Evolutionary conservation across 2,113 vertebrate species (phyloP).

Genomic region (Suncus etruscus): DNA sequence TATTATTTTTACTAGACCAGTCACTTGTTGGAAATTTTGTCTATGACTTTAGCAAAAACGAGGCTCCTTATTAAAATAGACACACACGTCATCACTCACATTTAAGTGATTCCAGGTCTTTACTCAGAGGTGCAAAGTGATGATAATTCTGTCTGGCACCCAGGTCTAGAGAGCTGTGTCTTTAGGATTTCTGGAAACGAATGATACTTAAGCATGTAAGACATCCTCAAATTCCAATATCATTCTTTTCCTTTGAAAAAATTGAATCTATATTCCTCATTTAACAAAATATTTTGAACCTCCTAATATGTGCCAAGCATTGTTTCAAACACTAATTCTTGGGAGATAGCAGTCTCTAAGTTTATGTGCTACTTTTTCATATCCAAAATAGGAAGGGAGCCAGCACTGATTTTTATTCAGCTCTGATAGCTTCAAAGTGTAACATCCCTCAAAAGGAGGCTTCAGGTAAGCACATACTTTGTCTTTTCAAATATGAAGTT

Average conservation of each 20-base stretch:
- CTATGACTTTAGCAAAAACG: neutral
- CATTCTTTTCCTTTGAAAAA: constrained; percentile 24
- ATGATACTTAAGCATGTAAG: neutral
- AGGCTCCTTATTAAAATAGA: constrained; percentile 44
- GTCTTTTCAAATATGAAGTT: neutral
- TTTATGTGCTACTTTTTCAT: neutral
- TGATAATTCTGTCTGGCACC: constrained; percentile 49
- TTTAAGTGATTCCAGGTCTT: constrained; percentile 52
- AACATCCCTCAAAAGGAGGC: neutral
- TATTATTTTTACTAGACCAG: neutral
- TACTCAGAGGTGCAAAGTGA: constrained; percentile 22
- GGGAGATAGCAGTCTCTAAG: neutral
- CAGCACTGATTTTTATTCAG: neutral
- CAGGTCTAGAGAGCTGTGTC: neutral
- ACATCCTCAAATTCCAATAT: neutral
- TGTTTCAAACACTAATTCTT: neutral
- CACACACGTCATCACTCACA: neutral
- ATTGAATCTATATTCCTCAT: neutral
- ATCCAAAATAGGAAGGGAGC: neutral
- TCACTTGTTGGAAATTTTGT: neutral
- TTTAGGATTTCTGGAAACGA: constrained; percentile 19
- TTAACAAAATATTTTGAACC: neutral
- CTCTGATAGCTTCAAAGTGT: neutral
- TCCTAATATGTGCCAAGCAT: neutral
- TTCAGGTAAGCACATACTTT: neutral